A percentile compares a stretch with the other conserved stretches of the same genome.
These are phyloP conservation scores for Eustalomyia histrio DNA, from an alignment of 2,888 invertebrate genomes.

Conservation along the genomic window DNA sequence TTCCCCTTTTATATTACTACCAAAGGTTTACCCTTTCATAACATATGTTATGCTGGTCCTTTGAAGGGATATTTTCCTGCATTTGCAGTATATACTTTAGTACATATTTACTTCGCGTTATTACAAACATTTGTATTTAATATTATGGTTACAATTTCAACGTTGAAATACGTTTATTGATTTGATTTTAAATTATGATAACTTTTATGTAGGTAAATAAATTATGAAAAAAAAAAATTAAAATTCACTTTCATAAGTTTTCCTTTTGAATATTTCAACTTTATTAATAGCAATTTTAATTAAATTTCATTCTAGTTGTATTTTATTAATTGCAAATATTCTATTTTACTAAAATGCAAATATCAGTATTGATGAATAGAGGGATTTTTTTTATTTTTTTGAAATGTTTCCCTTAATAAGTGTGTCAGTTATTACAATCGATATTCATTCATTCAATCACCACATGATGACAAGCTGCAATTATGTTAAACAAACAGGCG, in stretches of 20 bases:
- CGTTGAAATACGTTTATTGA: slow-evolving; percentile 20
- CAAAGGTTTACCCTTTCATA: not conserved
- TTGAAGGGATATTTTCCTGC: slow-evolving; percentile 2
- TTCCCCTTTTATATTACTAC: not conserved
- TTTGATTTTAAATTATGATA: slow-evolving; percentile 22
- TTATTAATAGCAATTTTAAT: slow-evolving; percentile 28
- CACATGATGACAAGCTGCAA: slow-evolving; percentile 38
- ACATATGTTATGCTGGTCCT: not conserved
- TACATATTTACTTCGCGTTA: slow-evolving; percentile 26
- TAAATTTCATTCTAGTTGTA: not conserved
- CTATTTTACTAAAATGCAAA: no score
- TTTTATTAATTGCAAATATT: not conserved
- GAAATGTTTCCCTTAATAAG: slow-evolving; percentile 47
- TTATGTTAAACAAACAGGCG: slow-evolving; percentile 35
- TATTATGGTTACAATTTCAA: slow-evolving; percentile 25
- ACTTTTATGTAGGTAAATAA: slow-evolving; percentile 4
- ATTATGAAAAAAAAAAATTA: no score
- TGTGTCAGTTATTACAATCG: slow-evolving; percentile 52
- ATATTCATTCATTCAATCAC: slow-evolving; percentile 46
- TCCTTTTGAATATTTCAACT: not conserved
- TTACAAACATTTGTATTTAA: slow-evolving; percentile 37
- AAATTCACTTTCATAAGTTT: not conserved
- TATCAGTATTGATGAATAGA: no score
- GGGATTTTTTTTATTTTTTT: no score
- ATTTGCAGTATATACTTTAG: not conserved